Evolutionary conservation across 2,888 invertebrate genomes (phyloP), one percentile per base, ranked within the genome.

Genomic region (Plagiodera versicolora): DNA sequence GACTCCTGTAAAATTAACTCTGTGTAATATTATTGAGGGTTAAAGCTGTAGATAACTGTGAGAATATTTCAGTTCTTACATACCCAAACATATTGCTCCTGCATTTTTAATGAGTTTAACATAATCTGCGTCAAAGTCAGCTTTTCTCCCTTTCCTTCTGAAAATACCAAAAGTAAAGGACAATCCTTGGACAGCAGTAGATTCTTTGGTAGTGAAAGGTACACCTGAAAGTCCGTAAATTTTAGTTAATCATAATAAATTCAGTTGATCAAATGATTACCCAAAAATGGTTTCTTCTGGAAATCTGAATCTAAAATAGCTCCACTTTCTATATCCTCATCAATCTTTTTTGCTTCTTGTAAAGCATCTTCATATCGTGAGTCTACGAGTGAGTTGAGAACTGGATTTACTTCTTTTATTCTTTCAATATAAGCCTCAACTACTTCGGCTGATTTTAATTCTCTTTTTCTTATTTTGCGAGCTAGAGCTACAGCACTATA

Each of bases 201-300:
- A 90, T 77, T 97, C 97, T 79, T 98, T 98, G 0, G 91, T 88
- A 5, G 95, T 93, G 77, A 97, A 94, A 0, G 98, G 97, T 5
- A 98, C 90, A 6, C 97, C 94, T 85, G 70, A 6, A 70, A 64
- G 28, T 17, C 18, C n/a, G 20, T 2, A 35, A 39, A 45, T 30
- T 1, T 46, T n/a, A 14, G 39, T 39, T 10, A 9, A 8, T 32
- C 32, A 32, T 2, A 32, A 2, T 32, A 32, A 32, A 32, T 9
- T 10, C 32, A 10, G 32, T 11, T 14, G 14, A 39, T 4, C 2
- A 10, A 35, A 20, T 54, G 53, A 66, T 74, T 74, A 84, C 86
- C 89, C 56, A 97, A 82, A 73, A 95, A 92, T 2, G 95, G 94
- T 79, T 88, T 89, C 16, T 85, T 80, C 52, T 83, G 81, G 63